These are phyloP conservation scores for Meteorus cinctellus DNA, from an alignment of 2,888 invertebrate genomes.

Conservation along the genomic window DNA sequence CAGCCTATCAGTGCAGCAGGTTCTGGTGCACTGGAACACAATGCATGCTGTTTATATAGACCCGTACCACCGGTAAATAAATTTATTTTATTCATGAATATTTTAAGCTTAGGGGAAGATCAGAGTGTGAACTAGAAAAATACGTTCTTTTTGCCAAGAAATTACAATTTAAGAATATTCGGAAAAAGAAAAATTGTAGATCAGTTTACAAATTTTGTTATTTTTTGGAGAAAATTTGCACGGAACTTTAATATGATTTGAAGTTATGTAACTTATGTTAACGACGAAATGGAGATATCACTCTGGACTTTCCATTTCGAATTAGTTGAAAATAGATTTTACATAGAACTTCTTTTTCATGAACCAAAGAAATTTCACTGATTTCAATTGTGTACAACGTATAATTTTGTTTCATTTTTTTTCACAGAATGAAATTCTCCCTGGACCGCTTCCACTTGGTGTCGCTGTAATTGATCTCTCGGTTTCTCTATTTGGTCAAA, in stretches of 20 bases:
- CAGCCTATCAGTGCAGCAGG: conserved; percentile 96
- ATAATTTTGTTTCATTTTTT: conserved; percentile 11
- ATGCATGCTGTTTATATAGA: conserved; percentile 92
- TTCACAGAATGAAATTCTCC: conserved; percentile 77
- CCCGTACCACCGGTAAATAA: conserved; percentile 76
- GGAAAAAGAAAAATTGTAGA: no score
- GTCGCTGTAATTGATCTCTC: conserved; percentile 98
- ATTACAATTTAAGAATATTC: no score
- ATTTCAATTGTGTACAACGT: neutral
- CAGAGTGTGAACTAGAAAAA: no score
- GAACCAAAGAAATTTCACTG: neutral
- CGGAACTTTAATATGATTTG: no score
- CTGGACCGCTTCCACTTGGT: conserved; percentile 91
- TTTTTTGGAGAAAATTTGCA: no score
- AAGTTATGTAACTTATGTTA: no score
- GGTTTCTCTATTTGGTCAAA: conserved; percentile 92
- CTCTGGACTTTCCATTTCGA: no score
- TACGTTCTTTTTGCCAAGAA: no score
- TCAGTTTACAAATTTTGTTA: no score
- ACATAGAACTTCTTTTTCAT: neutral
- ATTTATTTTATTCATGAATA: conserved; percentile 17
- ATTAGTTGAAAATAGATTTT: neutral
- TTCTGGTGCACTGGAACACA: conserved; percentile 97
- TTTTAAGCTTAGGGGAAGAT: neutral
- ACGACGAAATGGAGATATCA: no score